phyloP scores from a whole-genome alignment of 2,113 vertebrate genomes.

The Felis catus region F.catus_Fca126_mat1.0 CM031411.1:100971501-100972000 shows the following conservation, averaged over 20 bases:
- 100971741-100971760: not conserved
- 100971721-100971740: not conserved
- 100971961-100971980: no score
- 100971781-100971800: not conserved
- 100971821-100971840: no score
- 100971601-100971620: no score
- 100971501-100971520: not conserved
- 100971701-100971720: not conserved
- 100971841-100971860: no score
- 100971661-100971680: not conserved
- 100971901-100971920: no score
- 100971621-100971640: not conserved
- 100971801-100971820: no score
- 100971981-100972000: no score
- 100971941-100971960: no score
- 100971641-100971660: not conserved
- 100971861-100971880: no score
- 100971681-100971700: not conserved
- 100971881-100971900: fast-evolving
- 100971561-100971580: not conserved
- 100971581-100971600: not conserved
- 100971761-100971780: not conserved
- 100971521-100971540: not conserved
- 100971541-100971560: not conserved
- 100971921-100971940: no score